These are phyloP conservation scores for Halictus rubicundus DNA, from an alignment of 1,140 invertebrate species.

Conservation along the genomic window DNA sequence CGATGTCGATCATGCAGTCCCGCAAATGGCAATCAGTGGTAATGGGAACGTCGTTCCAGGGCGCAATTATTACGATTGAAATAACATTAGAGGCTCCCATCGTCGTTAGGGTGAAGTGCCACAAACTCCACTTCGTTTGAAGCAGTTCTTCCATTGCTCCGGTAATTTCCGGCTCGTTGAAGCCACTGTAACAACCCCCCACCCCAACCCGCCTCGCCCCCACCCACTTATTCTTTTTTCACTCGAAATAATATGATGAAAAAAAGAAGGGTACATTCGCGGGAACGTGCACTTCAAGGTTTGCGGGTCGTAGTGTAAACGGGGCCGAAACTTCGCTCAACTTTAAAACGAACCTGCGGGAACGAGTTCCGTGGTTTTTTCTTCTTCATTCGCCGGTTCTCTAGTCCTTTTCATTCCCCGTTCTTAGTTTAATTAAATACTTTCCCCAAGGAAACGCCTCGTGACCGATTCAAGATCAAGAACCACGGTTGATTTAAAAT, in stretches of 20 bases:
- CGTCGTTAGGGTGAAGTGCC: neutral
- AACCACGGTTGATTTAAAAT: neutral
- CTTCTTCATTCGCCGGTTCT: neutral
- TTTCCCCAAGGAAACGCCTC: neutral
- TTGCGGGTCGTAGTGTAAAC: neutral
- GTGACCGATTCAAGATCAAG: too few relatives aligned
- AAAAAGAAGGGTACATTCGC: neutral
- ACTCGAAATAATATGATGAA: neutral
- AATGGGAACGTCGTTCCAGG: neutral
- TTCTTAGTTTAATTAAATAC: slow-evolving; percentile 2
- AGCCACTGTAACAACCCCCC: neutral
- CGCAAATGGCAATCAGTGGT: neutral
- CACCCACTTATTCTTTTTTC: too few relatives aligned
- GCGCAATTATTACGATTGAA: neutral
- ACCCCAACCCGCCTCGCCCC: too few relatives aligned
- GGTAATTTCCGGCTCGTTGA: neutral
- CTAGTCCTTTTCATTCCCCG: neutral
- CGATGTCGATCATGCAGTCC: too few relatives aligned
- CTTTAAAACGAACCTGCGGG: neutral
- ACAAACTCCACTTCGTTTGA: neutral
- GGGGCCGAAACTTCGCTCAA: neutral
- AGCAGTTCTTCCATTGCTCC: neutral
- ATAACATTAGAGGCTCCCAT: neutral
- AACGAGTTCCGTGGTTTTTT: neutral
- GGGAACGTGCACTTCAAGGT: neutral